A percentile compares a stretch with the other conserved stretches of the same genome.
These are phyloP conservation scores for Papilio polytes DNA, from an alignment of 1,140 invertebrate species.

Conservation along the genomic window DNA sequence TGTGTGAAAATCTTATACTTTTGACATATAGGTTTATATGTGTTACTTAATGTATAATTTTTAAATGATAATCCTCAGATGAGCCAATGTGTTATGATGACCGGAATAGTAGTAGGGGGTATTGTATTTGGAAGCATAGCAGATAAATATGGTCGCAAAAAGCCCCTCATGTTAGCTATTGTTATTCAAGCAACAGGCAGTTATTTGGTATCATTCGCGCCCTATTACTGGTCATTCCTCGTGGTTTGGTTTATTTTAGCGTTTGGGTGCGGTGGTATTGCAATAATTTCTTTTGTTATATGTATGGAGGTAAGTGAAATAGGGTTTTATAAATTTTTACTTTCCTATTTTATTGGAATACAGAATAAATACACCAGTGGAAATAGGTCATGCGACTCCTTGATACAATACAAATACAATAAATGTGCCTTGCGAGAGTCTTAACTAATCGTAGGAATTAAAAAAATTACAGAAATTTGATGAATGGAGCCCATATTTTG, in stretches of 20 bases:
- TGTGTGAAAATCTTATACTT: slow-evolving; percentile 34
- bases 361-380: neutral
- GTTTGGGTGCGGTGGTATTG: slow-evolving; percentile 86
- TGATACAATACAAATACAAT: too few relatives aligned
- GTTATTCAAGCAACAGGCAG: slow-evolving; percentile 86
- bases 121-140: slow-evolving; percentile 88
- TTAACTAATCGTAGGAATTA: neutral
- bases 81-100: slow-evolving; percentile 89
- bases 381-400: too few relatives aligned
- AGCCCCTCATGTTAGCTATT: slow-evolving; percentile 86
- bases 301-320: slow-evolving; percentile 74
- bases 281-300: slow-evolving; percentile 78
- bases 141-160: slow-evolving; percentile 86
- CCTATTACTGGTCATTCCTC: slow-evolving; percentile 88
- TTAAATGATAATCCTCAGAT: slow-evolving; percentile 76
- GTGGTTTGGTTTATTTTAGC: slow-evolving; percentile 88
- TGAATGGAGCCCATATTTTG: neutral
- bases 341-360: slow-evolving; percentile 19
- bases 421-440: too few relatives aligned
- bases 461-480: neutral
- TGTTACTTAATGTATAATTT: slow-evolving; percentile 1
- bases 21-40: neutral
- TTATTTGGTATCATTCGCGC: slow-evolving; percentile 85
- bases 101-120: slow-evolving; percentile 88
- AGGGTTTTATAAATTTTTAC: neutral